Base-by-base conservation (phyloP, 2,113 vertebrate species). In the Bambusicola thoracicus region DNA sequence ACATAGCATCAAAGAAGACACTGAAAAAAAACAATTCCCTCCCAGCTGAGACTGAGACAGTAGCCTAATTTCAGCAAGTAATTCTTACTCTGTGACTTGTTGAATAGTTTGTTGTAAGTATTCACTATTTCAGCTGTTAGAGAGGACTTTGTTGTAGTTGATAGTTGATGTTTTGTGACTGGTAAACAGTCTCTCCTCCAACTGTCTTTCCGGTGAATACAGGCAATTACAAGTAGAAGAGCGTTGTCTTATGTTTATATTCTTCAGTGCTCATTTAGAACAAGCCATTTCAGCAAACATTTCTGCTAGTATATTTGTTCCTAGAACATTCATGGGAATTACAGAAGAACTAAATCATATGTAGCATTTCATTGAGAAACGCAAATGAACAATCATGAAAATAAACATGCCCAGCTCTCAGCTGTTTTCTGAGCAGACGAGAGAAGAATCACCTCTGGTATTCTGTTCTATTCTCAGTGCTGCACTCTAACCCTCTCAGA, bases 21-120 rank as follows among this genome's bases (percentile, higher is more conserved):
- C 12, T 49, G 11, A 49, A 49, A 22, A 22, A 49, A 49, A 49
- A 49, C 48, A 49, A 24, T 49, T 24, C 48, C 22, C 11, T 49
- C 22, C 48, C 48, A 49, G 22, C 22, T 49, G 22, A 49, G 21
- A 48, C 46, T 49, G 22, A 49, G 21, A 48, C 46, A 22, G 46
- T 36, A 79, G 53, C 51, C 41, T 85, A 65, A 89, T 94, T 91
- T 92, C 55, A 83, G 81, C 75, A 78, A 59, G 41, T 89, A 82
- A 87, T 93, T 91, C 2, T 18, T 77, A 10, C 49, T 87, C 55
- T 55, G 49, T 80, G 63, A 29, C 59, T 89, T 69, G 43, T 69
- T 77, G 55, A 85, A 43, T 84, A 85, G 41, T n/a, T 32, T 85
- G 19, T 73, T 70, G 32, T 70, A 73, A 93, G 63, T 44, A 81